Evolutionary conservation across 2,888 invertebrate species (phyloP).

Genomic region (Microctonus hyperodae): DNA sequence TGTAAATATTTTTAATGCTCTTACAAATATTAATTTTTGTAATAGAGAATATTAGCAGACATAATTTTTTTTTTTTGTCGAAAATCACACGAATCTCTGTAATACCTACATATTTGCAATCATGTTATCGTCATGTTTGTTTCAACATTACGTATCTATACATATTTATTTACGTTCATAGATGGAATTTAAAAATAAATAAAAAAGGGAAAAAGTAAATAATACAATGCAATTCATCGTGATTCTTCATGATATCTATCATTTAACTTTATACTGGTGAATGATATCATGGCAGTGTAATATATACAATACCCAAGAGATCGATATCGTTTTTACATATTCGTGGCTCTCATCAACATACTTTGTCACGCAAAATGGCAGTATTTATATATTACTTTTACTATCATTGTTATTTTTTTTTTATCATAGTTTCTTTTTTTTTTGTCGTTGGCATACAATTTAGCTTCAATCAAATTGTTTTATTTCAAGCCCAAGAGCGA

Average conservation of each 20-base stretch:
- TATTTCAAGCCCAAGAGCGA: background rate
- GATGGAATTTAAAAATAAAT: background rate
- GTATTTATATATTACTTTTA: slow-evolving; percentile 11
- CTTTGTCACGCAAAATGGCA: slow-evolving; percentile 1
- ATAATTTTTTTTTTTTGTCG: background rate
- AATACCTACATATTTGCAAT: background rate
- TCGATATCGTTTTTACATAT: background rate
- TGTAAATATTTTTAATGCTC: background rate
- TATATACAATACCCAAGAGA: background rate
- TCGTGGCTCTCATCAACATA: background rate
- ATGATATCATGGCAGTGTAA: background rate
- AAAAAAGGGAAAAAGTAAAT: background rate
- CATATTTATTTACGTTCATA: no score
- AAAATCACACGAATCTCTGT: background rate
- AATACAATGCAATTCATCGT: background rate
- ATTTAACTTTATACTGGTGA: slow-evolving; percentile 1
- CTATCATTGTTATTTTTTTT: slow-evolving; percentile 20
- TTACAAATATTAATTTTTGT: background rate
- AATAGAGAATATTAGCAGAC: background rate
- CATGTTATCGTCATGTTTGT: background rate
- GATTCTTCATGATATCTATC: slow-evolving; percentile 5
- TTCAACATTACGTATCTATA: background rate
- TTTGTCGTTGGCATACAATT: background rate
- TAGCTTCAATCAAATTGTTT: background rate
- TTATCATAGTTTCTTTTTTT: no score